Percentiles rank a stretch among this genome's conserved stretches.
phyloP scores from a whole-genome alignment of 1,140 invertebrate species.

The Neodiprion virginianus region DNA sequence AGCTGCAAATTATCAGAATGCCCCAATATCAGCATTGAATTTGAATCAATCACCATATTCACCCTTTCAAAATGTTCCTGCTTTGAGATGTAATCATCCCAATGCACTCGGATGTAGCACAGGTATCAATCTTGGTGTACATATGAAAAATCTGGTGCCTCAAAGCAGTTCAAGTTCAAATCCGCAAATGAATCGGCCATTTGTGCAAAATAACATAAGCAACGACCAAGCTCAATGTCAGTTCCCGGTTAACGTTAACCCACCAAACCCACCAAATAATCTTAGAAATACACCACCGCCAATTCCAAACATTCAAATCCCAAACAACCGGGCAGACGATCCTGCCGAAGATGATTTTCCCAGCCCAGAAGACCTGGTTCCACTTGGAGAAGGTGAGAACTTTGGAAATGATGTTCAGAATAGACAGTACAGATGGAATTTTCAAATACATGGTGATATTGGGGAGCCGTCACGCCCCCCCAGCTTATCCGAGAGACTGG shows the following conservation, averaged over 20 bases:
- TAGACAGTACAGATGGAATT: slow-evolving; percentile 33
- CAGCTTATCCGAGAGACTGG: slow-evolving; percentile 56
- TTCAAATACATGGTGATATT: slow-evolving; percentile 28
- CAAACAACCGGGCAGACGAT: slow-evolving; percentile 21
- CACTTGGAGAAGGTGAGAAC: slow-evolving; percentile 22
- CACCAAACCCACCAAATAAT: background rate
- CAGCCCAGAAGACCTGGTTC: slow-evolving; percentile 31
- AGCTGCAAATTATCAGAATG: slow-evolving; percentile 14
- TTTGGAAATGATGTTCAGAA: slow-evolving; percentile 8
- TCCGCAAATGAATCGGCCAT: slow-evolving; percentile 20
- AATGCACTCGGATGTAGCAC: slow-evolving; percentile 30
- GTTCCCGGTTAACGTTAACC: background rate
- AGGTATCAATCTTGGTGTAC: slow-evolving; percentile 31
- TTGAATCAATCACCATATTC: slow-evolving; percentile 10
- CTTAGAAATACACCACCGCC: background rate
- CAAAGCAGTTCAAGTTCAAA: slow-evolving; percentile 22
- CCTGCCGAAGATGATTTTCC: slow-evolving; percentile 37
- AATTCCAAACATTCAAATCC: background rate
- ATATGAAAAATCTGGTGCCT: slow-evolving; percentile 30
- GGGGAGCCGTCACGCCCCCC: slow-evolving; percentile 46
- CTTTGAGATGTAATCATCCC: slow-evolving; percentile 24
- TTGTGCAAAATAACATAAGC: slow-evolving; percentile 26
- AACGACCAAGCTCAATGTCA: slow-evolving; percentile 11
- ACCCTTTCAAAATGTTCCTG: slow-evolving; percentile 26
- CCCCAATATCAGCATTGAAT: background rate